Percentiles rank a stretch among this genome's conserved stretches.
phyloP scores from a whole-genome alignment of 2,797 vertebrate species.

The Scarus forsteni region DNA sequence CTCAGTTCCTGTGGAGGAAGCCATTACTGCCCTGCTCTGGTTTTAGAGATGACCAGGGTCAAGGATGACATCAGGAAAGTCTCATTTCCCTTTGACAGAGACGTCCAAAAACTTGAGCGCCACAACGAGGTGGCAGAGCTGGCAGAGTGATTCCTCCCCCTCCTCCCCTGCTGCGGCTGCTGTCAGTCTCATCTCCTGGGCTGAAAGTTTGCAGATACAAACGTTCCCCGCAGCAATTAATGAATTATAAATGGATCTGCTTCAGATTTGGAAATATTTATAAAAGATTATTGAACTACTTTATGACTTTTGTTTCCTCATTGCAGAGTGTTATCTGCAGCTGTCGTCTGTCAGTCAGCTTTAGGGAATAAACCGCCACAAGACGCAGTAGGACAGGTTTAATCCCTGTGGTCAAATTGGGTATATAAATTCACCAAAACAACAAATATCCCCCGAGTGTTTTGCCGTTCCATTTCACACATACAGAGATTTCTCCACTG shows the following conservation, averaged over 20 bases:
- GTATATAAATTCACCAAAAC: constrained; percentile 26
- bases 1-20: constrained; percentile 53
- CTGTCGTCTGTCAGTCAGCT: constrained; percentile 22
- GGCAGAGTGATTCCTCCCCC: constrained; percentile 21
- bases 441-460: constrained; percentile 1
- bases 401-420: constrained; percentile 40
- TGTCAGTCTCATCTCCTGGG: constrained; percentile 27
- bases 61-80: constrained; percentile 64
- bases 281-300: background rate
- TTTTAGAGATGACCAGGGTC: constrained; percentile 58
- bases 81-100: constrained; percentile 13
- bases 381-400: constrained; percentile 23
- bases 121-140: constrained; percentile 44
- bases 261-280: constrained; percentile 11
- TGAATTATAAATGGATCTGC: background rate
- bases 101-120: constrained; percentile 33
- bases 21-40: constrained; percentile 48
- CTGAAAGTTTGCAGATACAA: constrained; percentile 36
- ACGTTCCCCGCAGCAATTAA: constrained; percentile 16
- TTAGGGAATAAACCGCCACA: constrained; percentile 12
- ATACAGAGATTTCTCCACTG: background rate
- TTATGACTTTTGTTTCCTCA: background rate
- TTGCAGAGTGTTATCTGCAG: constrained; percentile 4
- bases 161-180: background rate
- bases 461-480: background rate